These are phyloP conservation scores for Onthophagus taurus DNA, from an alignment of 1,140 invertebrate species.

Conservation along the genomic window DNA sequence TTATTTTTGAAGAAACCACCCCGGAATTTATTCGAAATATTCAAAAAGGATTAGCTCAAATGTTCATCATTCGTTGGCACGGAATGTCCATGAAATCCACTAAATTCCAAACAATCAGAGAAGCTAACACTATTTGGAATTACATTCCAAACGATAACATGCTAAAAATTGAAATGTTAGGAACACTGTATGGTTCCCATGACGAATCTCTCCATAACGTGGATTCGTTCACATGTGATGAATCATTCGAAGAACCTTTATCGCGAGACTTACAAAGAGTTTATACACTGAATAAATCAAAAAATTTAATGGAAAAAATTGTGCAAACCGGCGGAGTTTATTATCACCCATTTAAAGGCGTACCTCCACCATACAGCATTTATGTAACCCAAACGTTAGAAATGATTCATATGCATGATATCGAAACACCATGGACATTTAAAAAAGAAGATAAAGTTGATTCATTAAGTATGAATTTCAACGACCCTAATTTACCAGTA, in stretches of 20 bases:
- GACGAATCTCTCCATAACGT: too few species aligned
- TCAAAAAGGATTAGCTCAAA: conserved; percentile 35
- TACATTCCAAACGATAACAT: conserved; percentile 13
- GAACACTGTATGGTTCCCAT: too few species aligned
- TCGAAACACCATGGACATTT: conserved; percentile 13
- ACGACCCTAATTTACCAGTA: conserved; percentile 1
- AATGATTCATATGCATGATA: conserved; percentile 23
- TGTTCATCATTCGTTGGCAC: conserved; percentile 34
- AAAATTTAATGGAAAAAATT: conserved; percentile 19
- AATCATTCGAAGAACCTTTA: conserved; percentile 17
- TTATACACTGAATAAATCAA: conserved; percentile 16
- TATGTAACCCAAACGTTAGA: conserved; percentile 36
- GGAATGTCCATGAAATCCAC: conserved; percentile 12
- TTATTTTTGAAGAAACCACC: conserved; percentile 21
- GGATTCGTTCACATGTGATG: conserved; percentile 15
- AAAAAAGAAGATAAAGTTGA: conserved; percentile 16
- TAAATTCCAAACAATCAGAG: conserved; percentile 12
- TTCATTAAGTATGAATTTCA: conserved; percentile 8
- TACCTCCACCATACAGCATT: conserved; percentile 36
- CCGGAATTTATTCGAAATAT: conserved; percentile 34
- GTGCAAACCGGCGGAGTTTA: conserved; percentile 26
- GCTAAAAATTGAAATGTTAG: conserved; percentile 22
- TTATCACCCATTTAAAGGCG: conserved; percentile 35
- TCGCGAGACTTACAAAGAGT: conserved; percentile 15
- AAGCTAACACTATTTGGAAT: conserved; percentile 20